Conservation (phyloP, 35 echinoderm and acorn worm genomes). For the Heliocidaris tuberculata region DNA sequence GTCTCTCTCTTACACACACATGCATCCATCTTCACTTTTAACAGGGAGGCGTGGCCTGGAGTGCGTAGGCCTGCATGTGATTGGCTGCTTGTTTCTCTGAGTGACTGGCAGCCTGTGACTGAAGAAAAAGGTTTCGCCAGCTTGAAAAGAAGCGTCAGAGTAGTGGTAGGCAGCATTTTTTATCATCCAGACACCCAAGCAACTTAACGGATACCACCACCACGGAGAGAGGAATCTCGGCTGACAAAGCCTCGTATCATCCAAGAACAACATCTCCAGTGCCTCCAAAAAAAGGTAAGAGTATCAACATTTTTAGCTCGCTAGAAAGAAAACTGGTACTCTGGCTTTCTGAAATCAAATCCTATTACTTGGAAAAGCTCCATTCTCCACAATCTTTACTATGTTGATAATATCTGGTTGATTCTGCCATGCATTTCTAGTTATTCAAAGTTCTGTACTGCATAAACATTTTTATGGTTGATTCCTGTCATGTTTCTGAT, state of each 20-base stretch:
- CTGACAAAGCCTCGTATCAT: slow-evolving; percentile 9
- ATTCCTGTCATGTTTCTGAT: not conserved
- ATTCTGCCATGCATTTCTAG: not conserved
- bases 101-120: not conserved
- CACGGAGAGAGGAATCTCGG: not conserved
- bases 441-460: not conserved
- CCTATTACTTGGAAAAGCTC: not conserved
- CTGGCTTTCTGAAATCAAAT: not conserved
- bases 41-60: not conserved
- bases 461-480: not conserved
- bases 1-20: no score
- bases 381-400: not conserved
- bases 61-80: not conserved
- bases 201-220: not conserved
- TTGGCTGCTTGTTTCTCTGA: not conserved
- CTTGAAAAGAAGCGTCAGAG: not conserved
- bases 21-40: not conserved
- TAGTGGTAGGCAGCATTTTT: not conserved
- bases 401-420: no score
- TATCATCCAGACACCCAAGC: not conserved
- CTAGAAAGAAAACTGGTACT: not conserved
- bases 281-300: not conserved
- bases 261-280: not conserved
- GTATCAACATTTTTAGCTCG: not conserved
- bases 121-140: not conserved